A percentile compares a stretch with the other conserved stretches of the same genome.
Evolutionary conservation across 2,113 vertebrate genomes (phyloP).

Genomic region (Seriola rivoliana): DNA sequence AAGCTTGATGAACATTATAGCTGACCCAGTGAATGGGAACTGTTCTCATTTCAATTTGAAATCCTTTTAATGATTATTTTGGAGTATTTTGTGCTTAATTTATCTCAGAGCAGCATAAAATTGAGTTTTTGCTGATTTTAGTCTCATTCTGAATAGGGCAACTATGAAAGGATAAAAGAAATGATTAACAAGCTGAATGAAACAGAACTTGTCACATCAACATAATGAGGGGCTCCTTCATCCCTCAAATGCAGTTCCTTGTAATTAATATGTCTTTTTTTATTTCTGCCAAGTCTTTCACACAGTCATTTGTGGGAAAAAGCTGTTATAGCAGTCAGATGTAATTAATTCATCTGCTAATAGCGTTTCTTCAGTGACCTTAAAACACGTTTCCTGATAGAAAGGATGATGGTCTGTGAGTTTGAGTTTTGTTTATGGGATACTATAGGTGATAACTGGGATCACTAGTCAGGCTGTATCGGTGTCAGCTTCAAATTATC

Average conservation of each 20-base stretch:
- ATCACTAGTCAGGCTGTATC: constrained; percentile 25
- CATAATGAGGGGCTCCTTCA: constrained; percentile 66
- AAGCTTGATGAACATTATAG: constrained; percentile 73
- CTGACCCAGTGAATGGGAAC: constrained; percentile 67
- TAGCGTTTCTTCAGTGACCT: constrained; percentile 37
- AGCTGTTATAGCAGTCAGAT: constrained; percentile 48
- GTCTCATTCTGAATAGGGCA: constrained; percentile 62
- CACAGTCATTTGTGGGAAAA: constrained; percentile 42
- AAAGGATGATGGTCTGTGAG: constrained; percentile 29
- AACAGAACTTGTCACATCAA: constrained; percentile 73
- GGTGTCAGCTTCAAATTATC: constrained; percentile 21
- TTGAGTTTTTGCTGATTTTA: constrained; percentile 72
- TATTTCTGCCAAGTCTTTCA: constrained; percentile 32
- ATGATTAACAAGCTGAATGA: constrained; percentile 71
- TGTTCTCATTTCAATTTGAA: constrained; percentile 76
- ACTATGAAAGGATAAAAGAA: constrained; percentile 70
- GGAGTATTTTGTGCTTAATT: constrained; percentile 78
- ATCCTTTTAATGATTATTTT: constrained; percentile 80
- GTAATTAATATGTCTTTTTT: constrained; percentile 67
- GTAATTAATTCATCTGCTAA: constrained; percentile 54
- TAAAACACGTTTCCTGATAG: constrained; percentile 38
- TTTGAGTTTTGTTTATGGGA: constrained; percentile 41
- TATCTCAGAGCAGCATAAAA: constrained; percentile 75
- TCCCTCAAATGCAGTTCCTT: constrained; percentile 71
- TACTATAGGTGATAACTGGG: constrained; percentile 36